phyloP scores from a whole-genome alignment of 2,888 invertebrate genomes.

The Heteromurus nitidus region DNA sequence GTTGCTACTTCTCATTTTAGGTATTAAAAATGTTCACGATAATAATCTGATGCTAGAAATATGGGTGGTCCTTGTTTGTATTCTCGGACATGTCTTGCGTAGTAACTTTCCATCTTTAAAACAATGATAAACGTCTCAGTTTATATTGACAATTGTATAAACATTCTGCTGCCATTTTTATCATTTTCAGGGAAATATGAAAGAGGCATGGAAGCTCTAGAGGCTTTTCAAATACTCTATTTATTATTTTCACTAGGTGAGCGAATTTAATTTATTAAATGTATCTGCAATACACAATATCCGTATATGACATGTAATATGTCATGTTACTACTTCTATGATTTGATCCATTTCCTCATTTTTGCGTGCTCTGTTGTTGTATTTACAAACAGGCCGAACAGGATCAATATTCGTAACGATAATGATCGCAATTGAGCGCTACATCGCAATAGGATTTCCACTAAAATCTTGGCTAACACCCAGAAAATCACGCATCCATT shows the following conservation, averaged over 20 bases:
- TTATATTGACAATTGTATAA: not conserved
- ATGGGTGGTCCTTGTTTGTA: too few species aligned
- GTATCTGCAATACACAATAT: too few species aligned
- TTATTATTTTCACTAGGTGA: conserved; percentile 56
- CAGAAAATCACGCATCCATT: conserved; percentile 29
- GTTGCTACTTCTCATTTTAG: conserved; percentile 41
- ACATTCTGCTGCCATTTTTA: not conserved
- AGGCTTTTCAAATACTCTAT: conserved; percentile 32
- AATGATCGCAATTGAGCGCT: conserved; percentile 55
- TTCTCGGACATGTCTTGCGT: too few species aligned
- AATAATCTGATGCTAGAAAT: too few species aligned
- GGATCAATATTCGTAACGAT: conserved; percentile 60
- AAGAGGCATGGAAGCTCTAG: conserved; percentile 40
- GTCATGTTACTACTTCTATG: too few species aligned
- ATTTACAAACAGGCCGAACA: conserved; percentile 49
- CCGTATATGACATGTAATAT: too few species aligned
- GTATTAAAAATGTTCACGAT: too few species aligned
- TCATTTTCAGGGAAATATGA: conserved; percentile 45
- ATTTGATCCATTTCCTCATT: not conserved
- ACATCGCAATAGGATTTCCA: conserved; percentile 55
- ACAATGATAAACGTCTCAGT: too few species aligned
- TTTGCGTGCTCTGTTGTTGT: too few species aligned
- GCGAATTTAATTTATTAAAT: not conserved
- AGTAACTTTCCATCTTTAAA: too few species aligned
- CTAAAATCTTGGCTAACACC: conserved; percentile 49